Evolutionary conservation across 2,797 vertebrate species (phyloP).

Genomic region (Urophycis tenuis): DNA sequence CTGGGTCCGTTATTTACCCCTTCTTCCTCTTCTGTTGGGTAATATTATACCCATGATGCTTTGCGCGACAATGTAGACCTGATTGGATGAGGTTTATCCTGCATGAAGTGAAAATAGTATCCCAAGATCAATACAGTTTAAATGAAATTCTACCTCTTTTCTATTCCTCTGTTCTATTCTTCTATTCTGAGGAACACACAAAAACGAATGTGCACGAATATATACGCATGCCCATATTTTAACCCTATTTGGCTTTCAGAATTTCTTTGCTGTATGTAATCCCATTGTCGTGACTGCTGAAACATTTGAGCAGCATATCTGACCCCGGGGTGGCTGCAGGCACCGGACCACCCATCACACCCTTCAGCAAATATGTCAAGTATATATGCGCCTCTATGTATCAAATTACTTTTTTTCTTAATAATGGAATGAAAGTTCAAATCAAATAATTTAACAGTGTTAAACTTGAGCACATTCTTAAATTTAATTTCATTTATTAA

Average conservation of each 20-base stretch:
- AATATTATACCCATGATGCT: neutral
- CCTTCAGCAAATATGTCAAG: too few relatives aligned
- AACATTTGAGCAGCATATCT: too few relatives aligned
- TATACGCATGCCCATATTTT: neutral
- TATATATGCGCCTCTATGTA: neutral
- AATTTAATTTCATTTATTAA: too few relatives aligned
- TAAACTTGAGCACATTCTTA: neutral
- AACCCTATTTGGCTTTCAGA: neutral
- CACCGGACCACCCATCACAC: too few relatives aligned
- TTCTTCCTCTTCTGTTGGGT: neutral
- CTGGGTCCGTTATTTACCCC: slow-evolving; percentile 2
- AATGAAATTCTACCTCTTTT: neutral
- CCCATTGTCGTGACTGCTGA: too few relatives aligned
- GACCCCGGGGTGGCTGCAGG: too few relatives aligned
- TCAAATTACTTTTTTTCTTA: neutral
- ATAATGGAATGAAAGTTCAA: neutral
- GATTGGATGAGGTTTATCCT: neutral
- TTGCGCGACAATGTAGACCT: neutral
- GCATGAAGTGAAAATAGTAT: neutral
- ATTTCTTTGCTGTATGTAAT: neutral
- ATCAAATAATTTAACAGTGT: neutral
- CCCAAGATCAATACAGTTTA: neutral
- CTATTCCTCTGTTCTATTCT: too few relatives aligned
- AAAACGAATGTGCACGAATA: too few relatives aligned
- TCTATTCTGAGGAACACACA: neutral